These are phyloP conservation scores for Nothocercus julius DNA, from an alignment of 2,113 vertebrate species.

Conservation along the genomic window DNA sequence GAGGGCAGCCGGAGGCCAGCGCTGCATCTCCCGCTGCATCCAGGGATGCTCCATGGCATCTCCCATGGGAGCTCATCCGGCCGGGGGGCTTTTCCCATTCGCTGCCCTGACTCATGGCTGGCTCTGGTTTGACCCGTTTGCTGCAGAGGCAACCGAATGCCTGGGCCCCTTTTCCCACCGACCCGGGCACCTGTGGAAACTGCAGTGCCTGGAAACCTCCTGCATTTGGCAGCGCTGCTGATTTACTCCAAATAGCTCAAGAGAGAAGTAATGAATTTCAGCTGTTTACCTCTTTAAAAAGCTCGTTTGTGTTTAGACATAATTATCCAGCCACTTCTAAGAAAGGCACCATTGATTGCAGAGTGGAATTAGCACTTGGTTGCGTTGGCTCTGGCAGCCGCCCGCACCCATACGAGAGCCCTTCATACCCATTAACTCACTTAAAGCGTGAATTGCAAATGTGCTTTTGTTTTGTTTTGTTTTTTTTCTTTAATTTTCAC, in stretches of 20 bases:
- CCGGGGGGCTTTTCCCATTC: not conserved
- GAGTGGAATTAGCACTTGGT: conserved; percentile 36
- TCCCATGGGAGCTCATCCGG: too few relatives aligned
- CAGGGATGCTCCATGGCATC: not conserved
- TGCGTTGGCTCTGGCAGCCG: not conserved
- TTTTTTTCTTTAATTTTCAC: not conserved
- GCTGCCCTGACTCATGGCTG: not conserved
- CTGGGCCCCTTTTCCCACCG: not conserved
- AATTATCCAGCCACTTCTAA: not conserved
- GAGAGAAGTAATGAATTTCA: not conserved
- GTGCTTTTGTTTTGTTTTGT: not conserved
- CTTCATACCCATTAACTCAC: not conserved
- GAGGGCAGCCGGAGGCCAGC: too few relatives aligned
- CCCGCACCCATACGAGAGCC: not conserved
- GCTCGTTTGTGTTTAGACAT: not conserved
- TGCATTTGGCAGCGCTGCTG: accelerated
- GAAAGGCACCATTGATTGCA: conserved; percentile 41
- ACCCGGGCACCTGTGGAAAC: not conserved
- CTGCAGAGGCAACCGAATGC: not conserved
- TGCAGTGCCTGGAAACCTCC: not conserved
- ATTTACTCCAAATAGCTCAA: not conserved
- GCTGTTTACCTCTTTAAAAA: conserved; percentile 21
- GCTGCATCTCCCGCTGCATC: too few relatives aligned
- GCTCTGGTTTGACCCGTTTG: not conserved
- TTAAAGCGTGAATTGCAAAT: conserved; percentile 12